Conservation (phyloP, 2,888 invertebrate genomes). For the Epinotia bilunana region DNA sequence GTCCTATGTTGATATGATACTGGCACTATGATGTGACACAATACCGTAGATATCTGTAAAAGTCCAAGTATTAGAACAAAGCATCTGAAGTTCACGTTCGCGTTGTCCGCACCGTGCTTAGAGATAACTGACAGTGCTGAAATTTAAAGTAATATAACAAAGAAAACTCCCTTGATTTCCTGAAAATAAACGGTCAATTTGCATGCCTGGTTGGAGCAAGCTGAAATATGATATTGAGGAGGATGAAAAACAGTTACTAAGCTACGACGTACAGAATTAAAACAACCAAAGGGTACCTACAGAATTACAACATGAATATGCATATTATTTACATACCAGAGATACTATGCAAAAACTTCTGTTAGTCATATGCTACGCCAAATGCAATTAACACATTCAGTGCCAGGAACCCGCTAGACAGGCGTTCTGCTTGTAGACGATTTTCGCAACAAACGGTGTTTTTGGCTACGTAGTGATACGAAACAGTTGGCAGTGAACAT, state of each 20-base stretch:
- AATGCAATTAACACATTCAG: slow-evolving; percentile 1
- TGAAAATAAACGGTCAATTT: neutral
- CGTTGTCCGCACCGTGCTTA: neutral
- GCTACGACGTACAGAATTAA: neutral
- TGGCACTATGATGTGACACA: too few species aligned
- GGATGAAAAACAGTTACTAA: neutral
- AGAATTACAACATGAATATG: neutral
- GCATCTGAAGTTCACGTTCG: neutral
- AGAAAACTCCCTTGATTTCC: neutral
- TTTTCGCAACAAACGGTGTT: too few species aligned
- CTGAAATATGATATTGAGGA: neutral
- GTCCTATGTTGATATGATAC: too few species aligned
- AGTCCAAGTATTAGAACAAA: neutral
- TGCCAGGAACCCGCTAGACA: too few species aligned
- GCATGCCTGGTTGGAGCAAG: neutral
- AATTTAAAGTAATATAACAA: neutral
- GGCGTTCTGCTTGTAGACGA: too few species aligned
- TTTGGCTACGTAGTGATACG: too few species aligned
- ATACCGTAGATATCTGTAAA: neutral
- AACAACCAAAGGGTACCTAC: neutral
- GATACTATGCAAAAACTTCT: slow-evolving; percentile 10
- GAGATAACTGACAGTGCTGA: neutral
- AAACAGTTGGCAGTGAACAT: too few species aligned
- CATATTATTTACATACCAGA: neutral
- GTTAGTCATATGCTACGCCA: slow-evolving; percentile 15